Conservation (phyloP, 2,797 vertebrate species). For the Florisuga fusca region DNA sequence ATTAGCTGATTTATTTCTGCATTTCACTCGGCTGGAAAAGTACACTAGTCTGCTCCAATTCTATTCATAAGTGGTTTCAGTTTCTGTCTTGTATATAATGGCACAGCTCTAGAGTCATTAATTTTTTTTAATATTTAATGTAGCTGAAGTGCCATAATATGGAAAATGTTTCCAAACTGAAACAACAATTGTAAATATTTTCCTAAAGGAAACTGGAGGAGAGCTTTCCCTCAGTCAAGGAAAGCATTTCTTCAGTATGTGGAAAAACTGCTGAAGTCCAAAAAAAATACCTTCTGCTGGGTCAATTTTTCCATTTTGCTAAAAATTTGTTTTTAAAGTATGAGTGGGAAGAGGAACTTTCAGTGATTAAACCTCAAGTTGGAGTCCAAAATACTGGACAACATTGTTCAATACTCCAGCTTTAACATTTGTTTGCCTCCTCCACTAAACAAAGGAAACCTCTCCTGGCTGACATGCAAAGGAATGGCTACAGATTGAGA, state of each 20-base stretch:
- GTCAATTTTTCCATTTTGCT: slow-evolving; percentile 10
- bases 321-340: background rate
- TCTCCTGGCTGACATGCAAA: background rate
- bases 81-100: slow-evolving; percentile 35
- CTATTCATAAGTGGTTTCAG: slow-evolving; percentile 20
- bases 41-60: background rate
- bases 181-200: slow-evolving; percentile 49
- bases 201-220: slow-evolving; percentile 15
- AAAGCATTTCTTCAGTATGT: background rate
- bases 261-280: slow-evolving; percentile 32
- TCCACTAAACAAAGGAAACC: background rate
- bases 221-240: background rate
- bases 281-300: slow-evolving; percentile 14
- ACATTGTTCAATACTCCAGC: background rate
- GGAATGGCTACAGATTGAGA: background rate
- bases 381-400: background rate
- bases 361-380: background rate
- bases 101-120: slow-evolving; percentile 13
- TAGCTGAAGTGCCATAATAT: slow-evolving; percentile 10
- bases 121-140: slow-evolving; percentile 35
- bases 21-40: slow-evolving; percentile 9
- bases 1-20: slow-evolving; percentile 23
- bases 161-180: slow-evolving; percentile 26
- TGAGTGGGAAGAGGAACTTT: background rate
- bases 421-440: background rate